Conservation (phyloP, 1,140 invertebrate genomes). For the Heliconius himera region DNA sequence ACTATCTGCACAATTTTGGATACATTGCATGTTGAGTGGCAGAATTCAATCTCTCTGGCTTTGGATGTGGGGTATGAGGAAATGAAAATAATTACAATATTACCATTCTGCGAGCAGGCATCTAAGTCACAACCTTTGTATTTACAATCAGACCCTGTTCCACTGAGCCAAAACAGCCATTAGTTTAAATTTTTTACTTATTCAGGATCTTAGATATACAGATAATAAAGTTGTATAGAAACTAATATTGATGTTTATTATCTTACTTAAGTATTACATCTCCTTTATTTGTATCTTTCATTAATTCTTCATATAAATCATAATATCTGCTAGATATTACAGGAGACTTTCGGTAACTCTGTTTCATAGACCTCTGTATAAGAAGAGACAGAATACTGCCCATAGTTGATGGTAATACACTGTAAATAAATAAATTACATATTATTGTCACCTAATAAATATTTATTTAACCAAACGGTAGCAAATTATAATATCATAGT, state of each 20-base stretch:
- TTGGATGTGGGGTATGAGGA: too few relatives aligned
- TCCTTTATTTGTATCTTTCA: slow-evolving; percentile 61
- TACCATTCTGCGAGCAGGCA: too few relatives aligned
- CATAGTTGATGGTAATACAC: slow-evolving; percentile 60
- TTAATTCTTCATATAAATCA: slow-evolving; percentile 69
- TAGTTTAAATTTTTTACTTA: too few relatives aligned
- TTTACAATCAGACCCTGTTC: too few relatives aligned
- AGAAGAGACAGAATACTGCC: slow-evolving; percentile 70
- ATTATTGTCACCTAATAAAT: background rate
- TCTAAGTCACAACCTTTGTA: too few relatives aligned
- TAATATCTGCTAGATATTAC: slow-evolving; percentile 73
- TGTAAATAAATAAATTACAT: slow-evolving; percentile 36
- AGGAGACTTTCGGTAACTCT: slow-evolving; percentile 72
- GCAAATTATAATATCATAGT: background rate
- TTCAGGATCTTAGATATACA: too few relatives aligned
- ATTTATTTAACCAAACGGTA: too few relatives aligned
- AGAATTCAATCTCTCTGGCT: too few relatives aligned
- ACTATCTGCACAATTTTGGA: too few relatives aligned
- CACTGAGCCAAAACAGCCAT: too few relatives aligned
- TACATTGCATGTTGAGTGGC: too few relatives aligned
- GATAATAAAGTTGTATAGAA: background rate
- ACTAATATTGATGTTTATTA: background rate
- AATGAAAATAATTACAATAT: too few relatives aligned
- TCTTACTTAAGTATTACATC: slow-evolving; percentile 69
- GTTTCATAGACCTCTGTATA: slow-evolving; percentile 73